These are phyloP conservation scores for Rhabdophis nuchalis DNA, from an alignment of 2,797 vertebrate genomes.

Conservation along the genomic window DNA sequence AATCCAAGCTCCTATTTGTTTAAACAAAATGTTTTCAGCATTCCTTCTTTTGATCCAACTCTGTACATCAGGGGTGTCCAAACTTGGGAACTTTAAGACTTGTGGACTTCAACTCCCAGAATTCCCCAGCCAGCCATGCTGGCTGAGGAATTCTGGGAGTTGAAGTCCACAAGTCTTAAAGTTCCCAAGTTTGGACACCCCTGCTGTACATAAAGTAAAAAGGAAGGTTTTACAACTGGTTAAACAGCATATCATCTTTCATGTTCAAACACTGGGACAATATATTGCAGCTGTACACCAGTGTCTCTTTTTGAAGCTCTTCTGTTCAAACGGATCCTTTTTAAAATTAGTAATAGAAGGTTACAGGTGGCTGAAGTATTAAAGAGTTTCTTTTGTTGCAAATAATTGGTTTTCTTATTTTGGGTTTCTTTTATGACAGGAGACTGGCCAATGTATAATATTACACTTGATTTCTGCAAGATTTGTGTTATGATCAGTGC, in stretches of 20 bases:
- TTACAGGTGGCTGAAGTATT: not conserved
- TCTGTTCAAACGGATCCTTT: not conserved
- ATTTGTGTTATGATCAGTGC: not conserved
- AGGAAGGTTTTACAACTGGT: not conserved
- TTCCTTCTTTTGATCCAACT: not conserved
- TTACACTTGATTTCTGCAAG: not conserved
- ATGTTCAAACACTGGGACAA: not conserved
- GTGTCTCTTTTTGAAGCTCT: not conserved
- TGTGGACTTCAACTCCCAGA: no score
- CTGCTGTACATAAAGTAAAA: not conserved
- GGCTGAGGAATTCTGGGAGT: no score
- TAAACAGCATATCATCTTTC: not conserved
- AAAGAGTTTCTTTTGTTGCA: not conserved
- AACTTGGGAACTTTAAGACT: no score
- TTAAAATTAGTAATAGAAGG: not conserved
- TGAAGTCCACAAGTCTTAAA: no score
- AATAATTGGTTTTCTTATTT: not conserved
- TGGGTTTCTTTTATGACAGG: not conserved
- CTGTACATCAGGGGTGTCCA: no score
- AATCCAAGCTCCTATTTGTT: not conserved
- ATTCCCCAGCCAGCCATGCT: no score
- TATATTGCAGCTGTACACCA: not conserved
- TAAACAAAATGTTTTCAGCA: not conserved
- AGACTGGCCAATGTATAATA: not conserved
- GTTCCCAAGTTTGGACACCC: no score